phyloP scores from a whole-genome alignment of 2,113 vertebrate genomes.

The Alligator mississippiensis region DNA sequence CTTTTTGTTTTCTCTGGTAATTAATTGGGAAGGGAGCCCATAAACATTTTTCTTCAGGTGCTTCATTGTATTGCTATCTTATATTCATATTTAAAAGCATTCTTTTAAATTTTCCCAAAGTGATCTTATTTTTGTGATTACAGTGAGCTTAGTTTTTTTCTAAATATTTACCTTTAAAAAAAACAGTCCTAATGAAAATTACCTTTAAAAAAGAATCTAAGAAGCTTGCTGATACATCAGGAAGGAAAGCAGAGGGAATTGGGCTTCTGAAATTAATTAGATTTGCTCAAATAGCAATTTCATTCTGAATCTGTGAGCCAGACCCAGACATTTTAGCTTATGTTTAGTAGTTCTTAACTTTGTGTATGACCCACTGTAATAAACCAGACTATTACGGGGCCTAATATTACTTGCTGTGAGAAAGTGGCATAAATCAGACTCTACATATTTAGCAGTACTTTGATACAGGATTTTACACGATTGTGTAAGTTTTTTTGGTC shows the following conservation, averaged over 20 bases:
- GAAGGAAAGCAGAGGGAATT: too few relatives aligned
- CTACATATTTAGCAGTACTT: conserved; percentile 11
- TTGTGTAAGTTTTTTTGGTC: conserved; percentile 16
- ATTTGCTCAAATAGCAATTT: not conserved
- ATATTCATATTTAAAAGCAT: not conserved
- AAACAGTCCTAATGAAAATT: accelerated
- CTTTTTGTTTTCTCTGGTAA: not conserved
- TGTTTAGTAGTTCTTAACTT: not conserved
- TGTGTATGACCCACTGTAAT: not conserved
- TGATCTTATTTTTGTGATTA: not conserved
- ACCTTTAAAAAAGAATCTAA: accelerated
- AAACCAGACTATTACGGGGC: not conserved
- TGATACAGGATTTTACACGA: not conserved
- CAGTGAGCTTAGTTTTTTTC: not conserved
- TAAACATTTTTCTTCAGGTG: not conserved
- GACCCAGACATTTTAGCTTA: not conserved
- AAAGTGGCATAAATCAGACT: not conserved
- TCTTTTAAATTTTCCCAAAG: not conserved
- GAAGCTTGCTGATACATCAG: not conserved
- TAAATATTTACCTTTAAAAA: not conserved
- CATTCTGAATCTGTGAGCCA: not conserved
- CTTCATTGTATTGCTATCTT: not conserved
- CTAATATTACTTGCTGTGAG: not conserved
- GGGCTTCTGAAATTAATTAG: not conserved
- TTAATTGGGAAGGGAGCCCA: not conserved